Evolutionary conservation across 2,888 invertebrate species (phyloP), one percentile per base, ranked within the genome.

Genomic region (Oconnorella tubifera): DNA sequence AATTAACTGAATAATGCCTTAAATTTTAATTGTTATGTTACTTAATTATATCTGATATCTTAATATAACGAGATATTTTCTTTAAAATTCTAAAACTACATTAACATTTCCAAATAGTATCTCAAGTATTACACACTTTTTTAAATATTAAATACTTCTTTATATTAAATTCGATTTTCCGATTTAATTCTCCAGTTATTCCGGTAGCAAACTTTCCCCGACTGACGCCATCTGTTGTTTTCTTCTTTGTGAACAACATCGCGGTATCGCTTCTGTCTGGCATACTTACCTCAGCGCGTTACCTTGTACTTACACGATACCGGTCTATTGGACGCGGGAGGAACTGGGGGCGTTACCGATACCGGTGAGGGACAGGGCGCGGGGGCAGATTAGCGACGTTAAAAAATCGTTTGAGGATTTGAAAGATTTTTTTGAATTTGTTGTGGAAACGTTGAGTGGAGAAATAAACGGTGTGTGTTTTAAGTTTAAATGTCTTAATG

Each of bases 221-320:
- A 91, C 91, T 75, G 87, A 89, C 68, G 81, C 90, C 29, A 81
- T 94, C 71, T 86, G 74, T 27, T 56, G 89, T 67, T 94, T 90
- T 83, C 80, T 95, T 40, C 79, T 88, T 51, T 86, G 86, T 78
- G 88, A 91, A 77, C 86, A 83, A 73, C 85, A 89, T 75, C 84
- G 86, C 60, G 72, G 70, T 49, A 25, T 29, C 6, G n/a, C 62
- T 2, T 81, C 82, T 2, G 56, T 57, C 27, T 81, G 81, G 80
- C 67, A 68, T 59, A 75, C 74, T 2, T 81, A 80, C 63, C 71
- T 82, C 1, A 59, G 67, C 32, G 59, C 73, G 4, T 66, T 81
- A 31, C 82, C 81, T 1, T 25, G 58, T 3, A 62, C 53, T 14
- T 80, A 77, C 65, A 74, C 89, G 89, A 70, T 77, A 25, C 75